Base-by-base conservation (phyloP, 2,113 vertebrate genomes). In the Engraulis encrasicolus region DNA sequence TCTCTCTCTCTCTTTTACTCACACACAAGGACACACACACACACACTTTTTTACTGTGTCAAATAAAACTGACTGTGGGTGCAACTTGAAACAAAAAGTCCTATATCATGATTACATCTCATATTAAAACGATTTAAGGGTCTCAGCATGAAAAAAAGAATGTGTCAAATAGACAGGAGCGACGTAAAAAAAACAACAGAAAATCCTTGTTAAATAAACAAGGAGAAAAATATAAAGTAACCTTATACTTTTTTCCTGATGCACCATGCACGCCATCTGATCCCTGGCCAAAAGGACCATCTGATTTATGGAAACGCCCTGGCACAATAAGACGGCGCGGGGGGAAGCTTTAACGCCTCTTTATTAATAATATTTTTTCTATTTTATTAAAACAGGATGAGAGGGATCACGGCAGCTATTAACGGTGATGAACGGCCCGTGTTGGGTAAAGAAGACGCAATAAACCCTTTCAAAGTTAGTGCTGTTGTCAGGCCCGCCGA, bases 381-480 rank as follows among this genome's bases (percentile, higher is more conserved):
- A 93, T 95, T 95, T 95, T 93, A 95, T 95, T 91, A 95, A n/a
- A 95, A 93, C 87, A 90, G 90, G 90, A 93, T 93, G 94, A 95
- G 94, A 94, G 94, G 91, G 95, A 94, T 95, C 94, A 92, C 82
- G 92, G 85, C 86, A 86, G 91, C 92, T 92, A 93, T 96, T 94
- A 94, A n/a, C 92, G 88, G 66, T 89, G 91, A 95, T 95, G 94
- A 90, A 95, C 93, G 92, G 89, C 80, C 86, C 88, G 90, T 93
- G 91, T 94, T 95, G 91, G 92, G 92, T 93, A 95, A 95, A 94
- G 92, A 94, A 95, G 94, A 94, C 89, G 94, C 92, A 86, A 90
- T 95, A 94, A 95, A 95, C 89, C 88, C 93, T 91, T n/a, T 92
- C 92, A 94, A 94, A 93, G 92, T 93, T 93, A 94, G 94, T 93